Evolutionary conservation across 2,113 vertebrate species (phyloP).

Genomic region (Onychorhynchus coronatus): DNA sequence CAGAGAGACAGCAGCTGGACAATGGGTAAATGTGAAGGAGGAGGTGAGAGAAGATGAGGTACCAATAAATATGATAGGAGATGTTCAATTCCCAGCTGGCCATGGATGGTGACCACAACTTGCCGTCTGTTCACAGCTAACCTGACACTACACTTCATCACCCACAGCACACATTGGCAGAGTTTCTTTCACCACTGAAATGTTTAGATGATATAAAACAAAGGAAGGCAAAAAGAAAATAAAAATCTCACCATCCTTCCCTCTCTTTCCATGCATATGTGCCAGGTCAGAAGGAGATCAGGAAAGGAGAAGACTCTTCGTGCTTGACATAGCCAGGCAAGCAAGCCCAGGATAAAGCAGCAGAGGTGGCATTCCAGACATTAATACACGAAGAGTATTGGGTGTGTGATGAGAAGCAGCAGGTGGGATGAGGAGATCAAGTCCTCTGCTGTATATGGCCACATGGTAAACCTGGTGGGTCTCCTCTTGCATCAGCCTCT

Average conservation of each 20-base stretch:
- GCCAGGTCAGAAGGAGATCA: neutral
- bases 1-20: neutral
- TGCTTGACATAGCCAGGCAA: neutral
- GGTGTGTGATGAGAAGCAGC: slow-evolving; percentile 23
- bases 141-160: neutral
- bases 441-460: neutral
- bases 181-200: neutral
- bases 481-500: slow-evolving; percentile 12
- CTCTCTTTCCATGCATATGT: neutral
- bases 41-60: neutral
- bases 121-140: neutral
- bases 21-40: neutral
- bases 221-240: neutral
- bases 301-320: slow-evolving; percentile 4
- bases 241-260: neutral
- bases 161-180: neutral
- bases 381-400: neutral
- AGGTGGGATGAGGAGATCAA: neutral
- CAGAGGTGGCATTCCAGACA: neutral
- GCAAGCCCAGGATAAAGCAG: slow-evolving; percentile 20
- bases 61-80: neutral
- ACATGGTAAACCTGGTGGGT: neutral
- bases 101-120: neutral
- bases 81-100: slow-evolving; percentile 5
- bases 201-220: neutral